These are phyloP conservation scores for Scrobipalpa costella DNA, from an alignment of 2,888 invertebrate genomes.

Conservation along the genomic window DNA sequence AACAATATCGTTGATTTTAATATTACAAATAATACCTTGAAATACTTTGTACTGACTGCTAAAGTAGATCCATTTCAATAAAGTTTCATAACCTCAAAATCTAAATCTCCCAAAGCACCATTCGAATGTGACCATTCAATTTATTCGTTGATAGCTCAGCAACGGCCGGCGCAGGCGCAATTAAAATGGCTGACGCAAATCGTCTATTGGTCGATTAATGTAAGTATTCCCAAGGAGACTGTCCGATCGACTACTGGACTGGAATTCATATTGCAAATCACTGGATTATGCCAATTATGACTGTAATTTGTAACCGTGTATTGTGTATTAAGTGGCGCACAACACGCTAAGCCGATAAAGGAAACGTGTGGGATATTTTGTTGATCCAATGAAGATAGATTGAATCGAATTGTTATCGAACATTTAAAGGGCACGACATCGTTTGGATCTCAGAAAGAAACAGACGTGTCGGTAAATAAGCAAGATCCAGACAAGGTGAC, in stretches of 20 bases:
- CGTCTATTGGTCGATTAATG: conserved; percentile 3
- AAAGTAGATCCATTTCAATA: too few relatives aligned
- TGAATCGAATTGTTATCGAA: too few relatives aligned
- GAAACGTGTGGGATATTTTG: neutral
- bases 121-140: neutral
- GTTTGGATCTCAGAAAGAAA: too few relatives aligned
- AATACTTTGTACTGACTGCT: too few relatives aligned
- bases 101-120: neutral
- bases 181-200: conserved; percentile 23
- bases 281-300: neutral
- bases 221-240: conserved; percentile 9
- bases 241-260: neutral
- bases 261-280: neutral
- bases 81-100: neutral
- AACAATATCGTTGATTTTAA: too few relatives aligned
- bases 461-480: too few relatives aligned
- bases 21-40: too few relatives aligned
- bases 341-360: neutral
- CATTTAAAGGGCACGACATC: too few relatives aligned
- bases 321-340: neutral
- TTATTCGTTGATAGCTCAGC: conserved; percentile 11
- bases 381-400: neutral
- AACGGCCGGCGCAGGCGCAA: conserved; percentile 26
- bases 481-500: too few relatives aligned
- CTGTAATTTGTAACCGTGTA: neutral